phyloP scores from a whole-genome alignment of 64 coral and sea anemone genomes.

The Porites australiensis region DNA sequence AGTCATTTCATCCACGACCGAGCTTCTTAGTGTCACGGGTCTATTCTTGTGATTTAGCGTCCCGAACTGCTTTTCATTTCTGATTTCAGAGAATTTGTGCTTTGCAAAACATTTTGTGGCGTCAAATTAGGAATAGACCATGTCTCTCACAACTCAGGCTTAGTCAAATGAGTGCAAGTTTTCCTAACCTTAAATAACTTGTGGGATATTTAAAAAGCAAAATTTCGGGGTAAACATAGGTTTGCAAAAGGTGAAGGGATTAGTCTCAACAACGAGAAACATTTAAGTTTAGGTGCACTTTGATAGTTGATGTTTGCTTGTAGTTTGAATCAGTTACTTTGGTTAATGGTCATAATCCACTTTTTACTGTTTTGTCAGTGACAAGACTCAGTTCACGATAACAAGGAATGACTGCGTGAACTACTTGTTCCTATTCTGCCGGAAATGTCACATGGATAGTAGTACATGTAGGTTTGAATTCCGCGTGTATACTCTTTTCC shows the following conservation, averaged over 20 bases:
- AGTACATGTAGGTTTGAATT: not conserved
- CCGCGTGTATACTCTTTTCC: not conserved
- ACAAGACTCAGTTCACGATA: not conserved
- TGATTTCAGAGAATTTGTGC: not conserved
- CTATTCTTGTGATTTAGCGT: not conserved
- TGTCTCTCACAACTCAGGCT: not conserved
- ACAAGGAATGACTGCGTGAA: not conserved
- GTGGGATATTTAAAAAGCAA: not conserved
- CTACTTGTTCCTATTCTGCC: not conserved
- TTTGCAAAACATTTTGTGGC: no score
- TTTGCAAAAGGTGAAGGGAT: not conserved
- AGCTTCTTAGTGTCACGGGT: not conserved
- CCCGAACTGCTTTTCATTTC: not conserved
- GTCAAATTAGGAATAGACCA: no score
- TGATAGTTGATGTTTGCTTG: not conserved
- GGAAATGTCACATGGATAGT: not conserved
- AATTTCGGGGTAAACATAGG: not conserved
- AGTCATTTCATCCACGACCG: not conserved
- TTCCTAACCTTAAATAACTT: not conserved
- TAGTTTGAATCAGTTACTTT: not conserved
- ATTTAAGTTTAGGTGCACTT: not conserved
- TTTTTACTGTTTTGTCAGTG: conserved; percentile 5
- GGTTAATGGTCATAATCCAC: not conserved
- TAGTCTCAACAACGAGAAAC: no score
- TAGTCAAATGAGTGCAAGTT: not conserved